These are phyloP conservation scores for Crocodylus rhombifer DNA, from an alignment of 2,797 vertebrate species.

Conservation along the genomic window DNA sequence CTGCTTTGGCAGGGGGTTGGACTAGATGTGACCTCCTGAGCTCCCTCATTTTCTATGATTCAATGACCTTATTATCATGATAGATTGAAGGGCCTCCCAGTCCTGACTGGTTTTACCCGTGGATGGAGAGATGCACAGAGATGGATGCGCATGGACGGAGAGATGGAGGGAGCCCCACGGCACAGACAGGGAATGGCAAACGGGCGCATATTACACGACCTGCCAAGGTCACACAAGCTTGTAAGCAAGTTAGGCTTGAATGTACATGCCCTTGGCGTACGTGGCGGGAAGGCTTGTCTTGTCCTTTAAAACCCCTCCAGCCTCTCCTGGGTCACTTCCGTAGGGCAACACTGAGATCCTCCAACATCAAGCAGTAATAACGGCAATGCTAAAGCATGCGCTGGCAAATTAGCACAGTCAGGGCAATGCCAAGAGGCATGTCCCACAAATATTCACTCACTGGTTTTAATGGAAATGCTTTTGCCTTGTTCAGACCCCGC, in stretches of 20 bases:
- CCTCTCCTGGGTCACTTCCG: not conserved
- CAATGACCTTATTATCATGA: too few relatives aligned
- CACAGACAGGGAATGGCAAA: not conserved
- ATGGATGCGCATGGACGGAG: too few relatives aligned
- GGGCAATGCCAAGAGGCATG: not conserved
- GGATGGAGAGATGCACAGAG: too few relatives aligned
- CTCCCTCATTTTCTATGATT: too few relatives aligned
- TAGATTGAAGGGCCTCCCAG: too few relatives aligned
- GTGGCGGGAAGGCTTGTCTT: too few relatives aligned
- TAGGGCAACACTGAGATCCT: not conserved
- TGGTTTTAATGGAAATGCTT: not conserved
- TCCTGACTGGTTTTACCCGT: too few relatives aligned
- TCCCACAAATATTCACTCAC: not conserved
- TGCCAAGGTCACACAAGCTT: not conserved
- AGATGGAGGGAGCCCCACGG: not conserved
- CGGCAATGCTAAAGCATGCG: not conserved
- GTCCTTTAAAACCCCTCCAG: not conserved
- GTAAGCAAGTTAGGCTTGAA: not conserved
- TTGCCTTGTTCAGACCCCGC: not conserved
- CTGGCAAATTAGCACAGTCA: not conserved
- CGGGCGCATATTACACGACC: not conserved
- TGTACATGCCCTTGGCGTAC: not conserved
- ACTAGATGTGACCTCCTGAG: too few relatives aligned
- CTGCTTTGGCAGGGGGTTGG: too few relatives aligned
- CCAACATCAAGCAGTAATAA: not conserved